A percentile compares a stretch with the other conserved stretches of the same genome.
Evolutionary conservation across 2,113 vertebrate species (phyloP).

Genomic region (Rhabdornis inornatus): DNA sequence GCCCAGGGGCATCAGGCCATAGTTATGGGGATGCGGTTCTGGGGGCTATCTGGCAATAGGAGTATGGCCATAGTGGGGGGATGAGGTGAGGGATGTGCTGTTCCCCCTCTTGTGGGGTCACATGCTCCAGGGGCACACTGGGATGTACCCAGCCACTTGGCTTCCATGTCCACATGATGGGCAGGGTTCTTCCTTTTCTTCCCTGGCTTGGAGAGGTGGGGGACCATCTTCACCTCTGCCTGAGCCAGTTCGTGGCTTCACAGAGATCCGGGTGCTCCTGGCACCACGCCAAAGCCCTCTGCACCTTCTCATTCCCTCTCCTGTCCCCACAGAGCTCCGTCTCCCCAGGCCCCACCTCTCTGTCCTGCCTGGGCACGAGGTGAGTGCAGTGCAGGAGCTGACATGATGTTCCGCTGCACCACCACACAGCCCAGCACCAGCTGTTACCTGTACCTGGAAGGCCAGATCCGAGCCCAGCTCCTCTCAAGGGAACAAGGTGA

Average conservation of each 20-base stretch:
- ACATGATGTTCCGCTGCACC: neutral
- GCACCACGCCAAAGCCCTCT: neutral
- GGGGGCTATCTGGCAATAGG: neutral
- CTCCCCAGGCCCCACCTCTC: neutral
- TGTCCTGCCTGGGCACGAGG: neutral
- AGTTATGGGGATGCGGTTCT: neutral
- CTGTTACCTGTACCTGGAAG: conserved; percentile 17
- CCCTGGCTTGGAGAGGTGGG: too few species aligned
- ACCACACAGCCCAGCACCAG: rapidly evolving
- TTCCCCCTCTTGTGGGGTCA: too few species aligned
- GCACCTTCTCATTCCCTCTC: neutral
- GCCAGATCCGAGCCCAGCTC: rapidly evolving
- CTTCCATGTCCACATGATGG: too few species aligned
- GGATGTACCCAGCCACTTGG: too few species aligned
- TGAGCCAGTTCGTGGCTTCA: too few species aligned
- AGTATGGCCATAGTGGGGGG: too few species aligned
- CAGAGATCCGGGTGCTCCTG: neutral
- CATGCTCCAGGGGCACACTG: too few species aligned
- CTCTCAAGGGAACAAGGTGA: rapidly evolving
- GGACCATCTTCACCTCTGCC: too few species aligned
- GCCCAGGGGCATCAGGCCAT: neutral
- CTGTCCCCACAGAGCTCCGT: neutral
- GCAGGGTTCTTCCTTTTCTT: too few species aligned
- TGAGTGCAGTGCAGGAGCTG: neutral
- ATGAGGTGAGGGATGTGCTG: too few species aligned